These are phyloP conservation scores for Platycheirus albimanus DNA, from an alignment of 2,888 invertebrate genomes.

Conservation along the genomic window DNA sequence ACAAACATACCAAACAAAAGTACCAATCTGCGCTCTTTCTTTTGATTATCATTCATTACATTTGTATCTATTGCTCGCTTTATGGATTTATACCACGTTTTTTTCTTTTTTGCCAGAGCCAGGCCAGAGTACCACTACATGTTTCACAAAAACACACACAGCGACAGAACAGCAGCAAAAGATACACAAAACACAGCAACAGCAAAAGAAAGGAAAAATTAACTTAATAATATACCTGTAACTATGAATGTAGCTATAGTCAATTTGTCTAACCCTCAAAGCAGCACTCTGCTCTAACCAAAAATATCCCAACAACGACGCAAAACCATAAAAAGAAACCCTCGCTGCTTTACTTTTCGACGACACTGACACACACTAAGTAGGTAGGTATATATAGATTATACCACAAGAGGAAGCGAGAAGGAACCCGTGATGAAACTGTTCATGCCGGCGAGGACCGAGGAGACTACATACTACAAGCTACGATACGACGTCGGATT, in stretches of 20 bases:
- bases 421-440: slow-evolving; percentile 27
- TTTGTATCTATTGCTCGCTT: not conserved
- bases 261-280: slow-evolving; percentile 23
- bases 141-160: not conserved
- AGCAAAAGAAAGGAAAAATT: not conserved
- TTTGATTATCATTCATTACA: slow-evolving; percentile 4
- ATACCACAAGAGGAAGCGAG: slow-evolving; percentile 26
- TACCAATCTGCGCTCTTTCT: not conserved
- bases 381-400: no score
- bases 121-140: no score
- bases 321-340: slow-evolving; percentile 54
- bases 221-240: not conserved
- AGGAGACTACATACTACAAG: no score
- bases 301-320: slow-evolving; percentile 58
- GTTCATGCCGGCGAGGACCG: slow-evolving; percentile 28
- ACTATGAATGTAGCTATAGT: slow-evolving; percentile 19
- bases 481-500: not conserved
- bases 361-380: slow-evolving; percentile 3
- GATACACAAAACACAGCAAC: no score
- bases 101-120: no score
- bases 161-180: no score
- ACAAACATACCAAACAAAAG: no score
- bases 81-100: no score
- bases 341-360: not conserved
- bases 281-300: slow-evolving; percentile 16